phyloP scores from a whole-genome alignment of 2,797 vertebrate genomes.

The Hylomyscus alleni region DNA sequence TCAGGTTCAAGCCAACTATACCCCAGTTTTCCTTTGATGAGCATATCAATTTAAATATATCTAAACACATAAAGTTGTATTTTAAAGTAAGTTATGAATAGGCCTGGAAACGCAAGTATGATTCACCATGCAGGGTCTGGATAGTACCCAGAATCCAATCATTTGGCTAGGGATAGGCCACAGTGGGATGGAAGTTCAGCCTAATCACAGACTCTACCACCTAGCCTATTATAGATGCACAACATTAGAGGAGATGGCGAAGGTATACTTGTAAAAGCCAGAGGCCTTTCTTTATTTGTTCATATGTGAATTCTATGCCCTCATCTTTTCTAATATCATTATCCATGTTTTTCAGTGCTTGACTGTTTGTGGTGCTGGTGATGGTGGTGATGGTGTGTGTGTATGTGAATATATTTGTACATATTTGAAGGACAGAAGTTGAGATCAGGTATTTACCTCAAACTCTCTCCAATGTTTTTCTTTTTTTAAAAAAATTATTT shows the following conservation, averaged over 20 bases:
- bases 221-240: neutral
- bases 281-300: too few relatives aligned
- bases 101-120: neutral
- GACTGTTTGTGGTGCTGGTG: neutral
- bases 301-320: too few relatives aligned
- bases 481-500: neutral
- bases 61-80: neutral
- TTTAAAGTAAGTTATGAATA: neutral
- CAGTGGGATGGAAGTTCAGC: neutral
- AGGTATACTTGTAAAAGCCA: too few relatives aligned
- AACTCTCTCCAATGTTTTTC: neutral
- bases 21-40: neutral
- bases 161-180: too few relatives aligned
- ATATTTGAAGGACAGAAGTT: neutral
- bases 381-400: neutral
- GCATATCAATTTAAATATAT: slow-evolving; percentile 46
- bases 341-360: neutral
- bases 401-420: neutral
- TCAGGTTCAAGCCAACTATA: neutral
- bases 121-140: neutral
- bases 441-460: neutral
- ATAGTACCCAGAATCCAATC: neutral
- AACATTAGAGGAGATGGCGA: too few relatives aligned
- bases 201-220: neutral
- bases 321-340: neutral